Conservation (phyloP, 2,888 invertebrate genomes). For the Thymelicus lineola region DNA sequence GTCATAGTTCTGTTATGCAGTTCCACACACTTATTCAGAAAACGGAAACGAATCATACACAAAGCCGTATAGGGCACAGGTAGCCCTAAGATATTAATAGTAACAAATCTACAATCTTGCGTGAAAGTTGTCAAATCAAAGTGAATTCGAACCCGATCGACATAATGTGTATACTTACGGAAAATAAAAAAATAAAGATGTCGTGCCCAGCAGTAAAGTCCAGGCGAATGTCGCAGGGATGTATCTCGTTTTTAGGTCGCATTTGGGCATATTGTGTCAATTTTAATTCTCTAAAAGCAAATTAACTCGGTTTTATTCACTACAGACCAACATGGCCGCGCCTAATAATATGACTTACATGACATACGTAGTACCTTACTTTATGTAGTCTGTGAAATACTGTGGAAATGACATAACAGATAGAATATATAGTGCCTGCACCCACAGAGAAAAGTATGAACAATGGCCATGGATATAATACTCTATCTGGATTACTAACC, state of each 20-base stretch:
- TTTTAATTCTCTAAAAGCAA: constrained; percentile 79
- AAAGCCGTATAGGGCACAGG: constrained; percentile 58
- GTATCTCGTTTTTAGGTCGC: constrained; percentile 98
- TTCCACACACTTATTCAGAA: constrained; percentile 12
- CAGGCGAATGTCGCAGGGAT: constrained; percentile 99
- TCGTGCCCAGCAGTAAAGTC: constrained; percentile 96
- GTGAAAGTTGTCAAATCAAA: constrained; percentile 82
- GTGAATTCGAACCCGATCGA: constrained; percentile 70
- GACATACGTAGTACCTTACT: not conserved
- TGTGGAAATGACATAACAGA: not conserved
- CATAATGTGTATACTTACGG: constrained; percentile 92
- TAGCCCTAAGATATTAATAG: constrained; percentile 73
- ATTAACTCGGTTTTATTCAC: constrained; percentile 78
- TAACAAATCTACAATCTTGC: constrained; percentile 70
- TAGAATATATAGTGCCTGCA: not conserved
- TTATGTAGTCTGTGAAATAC: too few relatives aligned
- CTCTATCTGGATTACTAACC: too few relatives aligned
- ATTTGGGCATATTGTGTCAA: constrained; percentile 94
- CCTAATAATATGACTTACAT: constrained; percentile 80
- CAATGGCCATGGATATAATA: too few relatives aligned
- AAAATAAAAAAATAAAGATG: constrained; percentile 97
- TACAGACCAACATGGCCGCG: constrained; percentile 88
- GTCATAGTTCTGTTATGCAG: not conserved
- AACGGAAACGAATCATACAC: constrained; percentile 42
- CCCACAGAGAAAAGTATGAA: not conserved